These are phyloP conservation scores for Micromesistius poutassou DNA, from an alignment of 2,797 vertebrate species.

Conservation along the genomic window DNA sequence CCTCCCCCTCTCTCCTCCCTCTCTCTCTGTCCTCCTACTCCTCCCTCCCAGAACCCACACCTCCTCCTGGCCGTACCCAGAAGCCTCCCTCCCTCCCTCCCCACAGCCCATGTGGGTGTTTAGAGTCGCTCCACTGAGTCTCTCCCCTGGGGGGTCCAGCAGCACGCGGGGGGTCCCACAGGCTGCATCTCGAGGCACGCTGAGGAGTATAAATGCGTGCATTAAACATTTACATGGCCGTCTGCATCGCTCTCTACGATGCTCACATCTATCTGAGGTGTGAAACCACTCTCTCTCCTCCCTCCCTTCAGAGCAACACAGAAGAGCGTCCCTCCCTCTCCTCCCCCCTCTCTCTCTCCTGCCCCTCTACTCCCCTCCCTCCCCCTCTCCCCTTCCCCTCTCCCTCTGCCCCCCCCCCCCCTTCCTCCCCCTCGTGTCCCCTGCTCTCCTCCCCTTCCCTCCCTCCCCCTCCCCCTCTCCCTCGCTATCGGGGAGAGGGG, in stretches of 20 bases:
- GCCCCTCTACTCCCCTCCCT: neutral
- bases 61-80: no score
- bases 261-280: constrained; percentile 13
- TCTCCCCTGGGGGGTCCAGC: no score
- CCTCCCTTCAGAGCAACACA: neutral
- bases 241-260: constrained; percentile 15
- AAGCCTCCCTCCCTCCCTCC: no score
- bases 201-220: constrained; percentile 22
- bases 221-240: constrained; percentile 35
- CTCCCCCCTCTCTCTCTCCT: neutral
- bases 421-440: neutral
- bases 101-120: no score
- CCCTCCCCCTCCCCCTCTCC: neutral
- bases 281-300: constrained; percentile 14
- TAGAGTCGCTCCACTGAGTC: no score
- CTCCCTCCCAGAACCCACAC: no score
- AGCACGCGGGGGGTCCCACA: no score
- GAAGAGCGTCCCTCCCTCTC: neutral
- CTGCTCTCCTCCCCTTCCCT: neutral
- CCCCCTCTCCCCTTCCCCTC: constrained; percentile 1
- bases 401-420: neutral
- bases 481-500: constrained; percentile 8
- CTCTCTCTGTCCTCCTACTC: no score
- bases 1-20: no score
- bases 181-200: no score